Evolutionary conservation across 1,140 invertebrate species (phyloP).

Genomic region (Drosophila pectinifera): DNA sequence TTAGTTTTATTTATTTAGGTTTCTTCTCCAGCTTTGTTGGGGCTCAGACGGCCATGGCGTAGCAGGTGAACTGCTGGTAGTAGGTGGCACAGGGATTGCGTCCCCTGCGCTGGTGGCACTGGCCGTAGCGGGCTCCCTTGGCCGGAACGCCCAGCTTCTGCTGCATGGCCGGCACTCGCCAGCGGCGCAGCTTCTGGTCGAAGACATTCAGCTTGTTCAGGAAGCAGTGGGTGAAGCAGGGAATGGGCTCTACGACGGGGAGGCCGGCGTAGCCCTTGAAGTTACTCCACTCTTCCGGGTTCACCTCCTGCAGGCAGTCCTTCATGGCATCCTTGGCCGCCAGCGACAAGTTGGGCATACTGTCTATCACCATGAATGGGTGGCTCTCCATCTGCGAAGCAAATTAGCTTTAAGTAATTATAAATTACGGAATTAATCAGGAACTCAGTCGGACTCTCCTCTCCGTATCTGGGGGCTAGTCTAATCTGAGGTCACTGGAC

Average conservation of each 20-base stretch:
- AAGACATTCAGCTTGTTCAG: constrained; percentile 59
- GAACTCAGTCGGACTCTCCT: background rate
- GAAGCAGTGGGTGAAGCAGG: constrained; percentile 75
- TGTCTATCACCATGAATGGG: constrained; percentile 74
- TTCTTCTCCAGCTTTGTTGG: background rate
- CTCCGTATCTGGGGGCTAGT: background rate
- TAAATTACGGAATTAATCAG: background rate
- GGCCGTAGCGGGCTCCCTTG: constrained; percentile 13
- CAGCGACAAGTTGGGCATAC: constrained; percentile 52
- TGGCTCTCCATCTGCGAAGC: constrained; percentile 65
- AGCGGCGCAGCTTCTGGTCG: constrained; percentile 58
- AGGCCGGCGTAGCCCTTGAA: constrained; percentile 46
- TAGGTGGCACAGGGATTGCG: constrained; percentile 59
- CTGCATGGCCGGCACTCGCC: constrained; percentile 62
- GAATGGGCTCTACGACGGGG: constrained; percentile 69
- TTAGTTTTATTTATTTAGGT: background rate
- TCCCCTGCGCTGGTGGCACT: constrained; percentile 41
- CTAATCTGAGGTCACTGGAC: constrained; percentile 35
- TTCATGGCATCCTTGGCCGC: constrained; percentile 73
- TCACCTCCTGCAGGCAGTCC: constrained; percentile 61
- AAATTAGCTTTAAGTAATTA: no score
- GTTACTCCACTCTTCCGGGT: constrained; percentile 58
- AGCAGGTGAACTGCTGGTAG: constrained; percentile 78
- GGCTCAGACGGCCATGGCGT: constrained; percentile 44
- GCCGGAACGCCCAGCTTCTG: constrained; percentile 58